These are phyloP conservation scores for Cebus imitator DNA, from an alignment of 2,113 vertebrate species.

Conservation along the genomic window DNA sequence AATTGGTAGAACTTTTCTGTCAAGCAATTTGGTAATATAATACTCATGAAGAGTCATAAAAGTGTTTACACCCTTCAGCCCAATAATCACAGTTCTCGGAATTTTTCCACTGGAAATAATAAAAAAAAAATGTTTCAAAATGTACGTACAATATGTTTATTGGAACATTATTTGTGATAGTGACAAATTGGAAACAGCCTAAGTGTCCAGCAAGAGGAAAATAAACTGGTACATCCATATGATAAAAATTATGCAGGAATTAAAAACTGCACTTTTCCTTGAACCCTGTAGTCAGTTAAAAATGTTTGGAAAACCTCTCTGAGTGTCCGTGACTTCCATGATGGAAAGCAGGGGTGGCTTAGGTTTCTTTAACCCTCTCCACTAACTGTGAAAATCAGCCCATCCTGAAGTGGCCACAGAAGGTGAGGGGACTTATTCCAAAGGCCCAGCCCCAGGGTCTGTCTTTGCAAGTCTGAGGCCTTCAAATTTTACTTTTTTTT, in stretches of 20 bases:
- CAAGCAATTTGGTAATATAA: background rate
- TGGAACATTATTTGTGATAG: background rate
- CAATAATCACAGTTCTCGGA: conserved; percentile 14
- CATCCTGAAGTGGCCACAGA: background rate
- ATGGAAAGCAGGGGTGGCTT: background rate
- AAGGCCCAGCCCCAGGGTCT: background rate
- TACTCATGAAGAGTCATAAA: conserved; percentile 12
- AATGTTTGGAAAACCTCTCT: background rate
- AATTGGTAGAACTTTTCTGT: background rate
- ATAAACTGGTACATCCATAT: background rate
- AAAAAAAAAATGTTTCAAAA: conserved; percentile 24
- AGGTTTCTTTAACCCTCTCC: background rate
- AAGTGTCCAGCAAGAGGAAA: conserved; percentile 26
- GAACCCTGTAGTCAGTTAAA: background rate
- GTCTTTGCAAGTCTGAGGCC: background rate
- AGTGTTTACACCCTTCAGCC: conserved; percentile 14
- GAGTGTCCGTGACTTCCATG: background rate
- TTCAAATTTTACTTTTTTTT: background rate
- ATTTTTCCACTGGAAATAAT: conserved; percentile 10
- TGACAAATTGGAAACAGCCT: conserved; percentile 16
- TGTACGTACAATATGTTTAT: background rate
- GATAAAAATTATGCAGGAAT: background rate
- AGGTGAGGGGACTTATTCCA: background rate
- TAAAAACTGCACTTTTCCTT: background rate
- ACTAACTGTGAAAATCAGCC: background rate